Evolutionary conservation across 2,888 invertebrate genomes (phyloP).

Genomic region (Sycophila texana): DNA sequence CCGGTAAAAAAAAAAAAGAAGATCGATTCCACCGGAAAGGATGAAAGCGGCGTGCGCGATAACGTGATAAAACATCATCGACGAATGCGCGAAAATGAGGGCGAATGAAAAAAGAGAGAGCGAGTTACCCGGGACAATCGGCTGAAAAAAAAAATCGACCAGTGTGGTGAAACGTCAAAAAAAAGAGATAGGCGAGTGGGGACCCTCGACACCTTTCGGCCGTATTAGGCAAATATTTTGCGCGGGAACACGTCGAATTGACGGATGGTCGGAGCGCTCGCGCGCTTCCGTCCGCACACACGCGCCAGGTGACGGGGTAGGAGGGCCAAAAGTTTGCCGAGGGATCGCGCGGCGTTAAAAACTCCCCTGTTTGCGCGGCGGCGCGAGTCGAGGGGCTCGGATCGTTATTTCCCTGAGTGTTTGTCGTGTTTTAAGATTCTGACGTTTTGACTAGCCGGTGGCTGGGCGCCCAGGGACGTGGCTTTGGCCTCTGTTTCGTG

Average conservation of each 20-base stretch:
- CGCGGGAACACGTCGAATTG: conserved; percentile 44
- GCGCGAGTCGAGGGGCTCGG: conserved; percentile 67
- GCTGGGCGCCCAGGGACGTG: background rate
- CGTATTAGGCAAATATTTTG: conserved; percentile 55
- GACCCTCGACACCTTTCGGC: conserved; percentile 45
- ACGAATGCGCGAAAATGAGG: conserved; percentile 13
- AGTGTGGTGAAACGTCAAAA: conserved; percentile 27
- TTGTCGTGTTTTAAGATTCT: conserved; percentile 75
- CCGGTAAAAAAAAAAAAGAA: background rate
- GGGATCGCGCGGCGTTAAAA: conserved; percentile 75
- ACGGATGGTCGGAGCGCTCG: conserved; percentile 40
- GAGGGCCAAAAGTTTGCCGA: conserved; percentile 69
- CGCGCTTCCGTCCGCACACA: conserved; percentile 10
- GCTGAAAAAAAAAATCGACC: conserved; percentile 34
- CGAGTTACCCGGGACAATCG: conserved; percentile 13
- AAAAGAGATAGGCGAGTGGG: background rate
- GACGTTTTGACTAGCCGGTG: conserved; percentile 73
- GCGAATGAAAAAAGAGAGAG: background rate
- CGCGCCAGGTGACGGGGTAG: conserved; percentile 48
- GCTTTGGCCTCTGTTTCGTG: conserved; percentile 26
- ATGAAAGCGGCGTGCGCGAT: background rate
- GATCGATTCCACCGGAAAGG: background rate
- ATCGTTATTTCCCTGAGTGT: conserved; percentile 74
- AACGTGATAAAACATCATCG: conserved; percentile 23
- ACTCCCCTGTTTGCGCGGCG: conserved; percentile 73